Conservation (phyloP, 2,113 vertebrate genomes). For the Urocitellus parryii region DNA sequence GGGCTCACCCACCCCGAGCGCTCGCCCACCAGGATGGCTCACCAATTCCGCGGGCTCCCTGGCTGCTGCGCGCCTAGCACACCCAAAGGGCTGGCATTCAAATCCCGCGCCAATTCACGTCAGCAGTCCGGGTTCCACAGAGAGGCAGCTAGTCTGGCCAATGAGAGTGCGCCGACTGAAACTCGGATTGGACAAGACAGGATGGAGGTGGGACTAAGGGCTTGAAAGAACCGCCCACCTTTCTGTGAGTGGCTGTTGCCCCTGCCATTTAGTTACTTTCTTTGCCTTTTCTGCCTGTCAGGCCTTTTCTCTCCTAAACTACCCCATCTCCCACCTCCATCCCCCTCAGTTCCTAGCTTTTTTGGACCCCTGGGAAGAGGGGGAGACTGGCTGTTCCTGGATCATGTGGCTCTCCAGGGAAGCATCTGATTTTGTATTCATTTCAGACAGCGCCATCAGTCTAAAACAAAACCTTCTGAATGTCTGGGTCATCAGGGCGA, state of each 20-base stretch:
- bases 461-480: not conserved
- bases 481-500: not conserved
- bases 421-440: not conserved
- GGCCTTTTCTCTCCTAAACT: no score
- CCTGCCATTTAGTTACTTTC: not conserved
- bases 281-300: not conserved
- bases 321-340: no score
- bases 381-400: not conserved
- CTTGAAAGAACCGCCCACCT: not conserved
- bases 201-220: fast-evolving
- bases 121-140: not conserved
- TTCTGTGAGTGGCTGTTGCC: not conserved
- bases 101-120: no score
- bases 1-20: no score
- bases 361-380: not conserved
- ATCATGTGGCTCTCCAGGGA: not conserved
- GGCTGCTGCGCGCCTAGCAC: fast-evolving
- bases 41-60: fast-evolving
- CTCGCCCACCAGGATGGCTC: no score
- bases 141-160: no score
- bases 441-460: not conserved
- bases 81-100: fast-evolving
- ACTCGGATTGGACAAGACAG: fast-evolving
- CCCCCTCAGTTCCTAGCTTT: not conserved
- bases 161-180: fast-evolving